phyloP scores from a whole-genome alignment of 2,113 vertebrate species.

The Oenanthe melanoleuca region DNA sequence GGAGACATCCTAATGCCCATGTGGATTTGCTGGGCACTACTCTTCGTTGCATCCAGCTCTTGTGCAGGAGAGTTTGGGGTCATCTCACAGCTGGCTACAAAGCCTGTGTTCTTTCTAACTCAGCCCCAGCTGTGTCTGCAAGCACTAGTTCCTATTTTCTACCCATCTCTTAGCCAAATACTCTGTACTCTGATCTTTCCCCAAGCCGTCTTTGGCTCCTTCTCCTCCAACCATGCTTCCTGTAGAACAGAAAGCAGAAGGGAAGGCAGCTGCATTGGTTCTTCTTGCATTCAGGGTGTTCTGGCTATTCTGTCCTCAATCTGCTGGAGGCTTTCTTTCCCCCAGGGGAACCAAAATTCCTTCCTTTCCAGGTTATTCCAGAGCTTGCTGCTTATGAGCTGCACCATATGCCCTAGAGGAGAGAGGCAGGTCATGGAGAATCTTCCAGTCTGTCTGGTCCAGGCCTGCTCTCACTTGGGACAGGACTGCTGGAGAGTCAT shows the following conservation, averaged over 20 bases:
- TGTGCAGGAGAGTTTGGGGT: neutral
- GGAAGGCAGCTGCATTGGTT: neutral
- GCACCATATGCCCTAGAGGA: accelerated
- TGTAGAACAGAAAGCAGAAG: accelerated
- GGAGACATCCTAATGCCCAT: neutral
- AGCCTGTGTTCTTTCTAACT: neutral
- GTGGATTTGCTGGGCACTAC: neutral
- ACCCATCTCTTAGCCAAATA: neutral
- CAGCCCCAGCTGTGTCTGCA: neutral
- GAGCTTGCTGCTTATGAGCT: neutral
- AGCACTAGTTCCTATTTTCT: neutral
- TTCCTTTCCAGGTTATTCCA: neutral
- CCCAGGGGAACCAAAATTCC: neutral
- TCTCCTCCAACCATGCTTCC: neutral
- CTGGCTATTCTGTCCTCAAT: neutral
- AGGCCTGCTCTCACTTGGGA: neutral
- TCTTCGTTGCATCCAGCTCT: neutral
- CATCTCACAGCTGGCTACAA: neutral
- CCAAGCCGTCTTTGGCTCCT: neutral
- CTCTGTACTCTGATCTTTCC: neutral
- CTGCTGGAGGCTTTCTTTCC: neutral
- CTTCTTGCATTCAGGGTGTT: neutral
- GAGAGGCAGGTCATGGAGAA: neutral
- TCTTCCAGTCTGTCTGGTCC: neutral
- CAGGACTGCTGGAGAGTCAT: neutral